Percentiles rank a stretch among this genome's conserved stretches.
phyloP scores from a whole-genome alignment of 1,140 invertebrate genomes.

The Pygmarrhopalites habei region DNA sequence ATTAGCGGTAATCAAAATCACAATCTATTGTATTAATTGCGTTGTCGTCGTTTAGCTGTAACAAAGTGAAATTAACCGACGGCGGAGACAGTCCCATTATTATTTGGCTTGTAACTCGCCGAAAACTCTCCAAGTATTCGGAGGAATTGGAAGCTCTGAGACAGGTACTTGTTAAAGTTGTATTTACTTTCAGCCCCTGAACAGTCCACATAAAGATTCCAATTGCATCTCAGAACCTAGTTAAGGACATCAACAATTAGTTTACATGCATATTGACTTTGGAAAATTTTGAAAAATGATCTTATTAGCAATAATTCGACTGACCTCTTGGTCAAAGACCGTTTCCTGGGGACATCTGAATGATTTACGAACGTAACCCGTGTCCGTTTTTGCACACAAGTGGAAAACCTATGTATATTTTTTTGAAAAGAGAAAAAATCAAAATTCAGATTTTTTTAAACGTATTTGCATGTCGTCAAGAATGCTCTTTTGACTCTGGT shows the following conservation, averaged over 20 bases:
- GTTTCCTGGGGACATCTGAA: slow-evolving; percentile 82
- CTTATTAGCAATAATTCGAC: slow-evolving; percentile 1
- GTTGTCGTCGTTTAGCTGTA: no score
- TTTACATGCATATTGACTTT: no score
- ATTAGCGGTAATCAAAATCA: no score
- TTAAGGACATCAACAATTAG: no score
- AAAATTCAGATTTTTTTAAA: no score
- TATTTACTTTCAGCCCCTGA: slow-evolving; percentile 68
- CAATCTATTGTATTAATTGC: no score
- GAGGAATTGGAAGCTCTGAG: slow-evolving; percentile 84
- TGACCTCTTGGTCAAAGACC: slow-evolving; percentile 58
- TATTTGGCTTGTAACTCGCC: slow-evolving; percentile 18
- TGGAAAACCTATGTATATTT: slow-evolving; percentile 80
- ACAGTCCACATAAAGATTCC: slow-evolving; percentile 87
- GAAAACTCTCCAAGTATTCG: slow-evolving; percentile 80
- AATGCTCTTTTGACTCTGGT: no score
- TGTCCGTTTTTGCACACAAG: slow-evolving; percentile 78
- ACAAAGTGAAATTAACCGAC: no score
- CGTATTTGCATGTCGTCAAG: no score
- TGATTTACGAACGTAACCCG: slow-evolving; percentile 78
- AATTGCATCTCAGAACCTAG: slow-evolving; percentile 80
- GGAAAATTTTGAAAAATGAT: no score
- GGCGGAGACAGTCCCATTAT: no score
- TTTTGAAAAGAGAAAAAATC: no score
- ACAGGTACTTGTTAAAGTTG: slow-evolving; percentile 80